Base-by-base conservation (phyloP, 1,140 invertebrate genomes). In the Lineus longissimus region DNA sequence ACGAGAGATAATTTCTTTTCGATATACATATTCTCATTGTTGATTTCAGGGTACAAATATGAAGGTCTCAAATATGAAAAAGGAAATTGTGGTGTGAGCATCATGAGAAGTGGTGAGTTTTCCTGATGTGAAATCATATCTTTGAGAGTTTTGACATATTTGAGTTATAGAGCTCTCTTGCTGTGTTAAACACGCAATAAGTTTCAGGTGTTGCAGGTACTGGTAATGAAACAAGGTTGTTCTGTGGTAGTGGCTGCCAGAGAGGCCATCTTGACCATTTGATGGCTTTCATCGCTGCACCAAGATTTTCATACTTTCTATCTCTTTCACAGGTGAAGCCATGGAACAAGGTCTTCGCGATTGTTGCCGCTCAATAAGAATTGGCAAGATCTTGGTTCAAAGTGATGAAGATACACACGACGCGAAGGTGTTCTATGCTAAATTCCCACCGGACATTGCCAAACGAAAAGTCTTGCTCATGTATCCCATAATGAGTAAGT, bases 1-100 rank as follows among this genome's bases (percentile, higher is more conserved):
- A 36, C 33, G 15, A 36, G 33, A 36, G n/a, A n/a, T n/a, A n/a
- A n/a, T n/a, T n/a, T n/a, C n/a, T n/a, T n/a, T n/a, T n/a, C n/a
- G n/a, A n/a, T n/a, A n/a, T 7, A 36, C 33, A 7, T 36, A 15
- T 36, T 36, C 33, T 36, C 4, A 15, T 36, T 15, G 4, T n/a
- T 57, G 15, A 57, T 67, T 68, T 19, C 64, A 84, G 82, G 82
- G 68, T 90, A 90, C 57, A 83, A 87, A 19, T 99, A 98, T 78
- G 86, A 93, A 75, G 97, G 97, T 1, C 82, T 98, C 0, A 91
- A 91, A 71, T 98, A 95, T 83, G 88, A 92, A 61, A 92, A 94
- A 71, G 95, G 96, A 31, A 98, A 98, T 80, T 98, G 96, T 84
- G 97, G 96, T 11, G 96, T 99, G n/a, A 95, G 93, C 43, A 95